Percentiles rank a stretch among this genome's conserved stretches.
phyloP scores from a whole-genome alignment of 2,113 vertebrate genomes.

The Choloepus hoffmanni region DNA sequence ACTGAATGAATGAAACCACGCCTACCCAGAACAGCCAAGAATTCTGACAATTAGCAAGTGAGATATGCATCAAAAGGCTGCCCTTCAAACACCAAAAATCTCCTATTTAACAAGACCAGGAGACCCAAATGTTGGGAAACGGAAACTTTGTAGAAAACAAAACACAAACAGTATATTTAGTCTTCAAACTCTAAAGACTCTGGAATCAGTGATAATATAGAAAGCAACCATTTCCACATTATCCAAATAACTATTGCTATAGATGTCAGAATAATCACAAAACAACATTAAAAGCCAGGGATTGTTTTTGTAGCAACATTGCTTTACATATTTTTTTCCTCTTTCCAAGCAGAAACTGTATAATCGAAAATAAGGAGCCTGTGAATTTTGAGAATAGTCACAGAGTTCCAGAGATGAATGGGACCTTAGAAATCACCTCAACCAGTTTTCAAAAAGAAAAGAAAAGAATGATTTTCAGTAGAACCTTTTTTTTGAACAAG shows the following conservation, averaged over 20 bases:
- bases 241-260: not conserved
- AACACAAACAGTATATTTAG: not conserved
- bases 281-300: conserved; percentile 12
- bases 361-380: not conserved
- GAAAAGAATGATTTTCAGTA: not conserved
- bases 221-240: not conserved
- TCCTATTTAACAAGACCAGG: not conserved
- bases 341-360: not conserved
- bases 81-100: not conserved
- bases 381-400: conserved; percentile 1
- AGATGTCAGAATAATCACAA: conserved; percentile 29
- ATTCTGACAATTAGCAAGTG: not conserved
- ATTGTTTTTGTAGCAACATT: not conserved
- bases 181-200: not conserved
- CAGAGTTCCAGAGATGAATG: not conserved
- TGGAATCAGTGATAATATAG: not conserved
- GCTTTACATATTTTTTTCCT: not conserved
- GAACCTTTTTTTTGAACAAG: not conserved
- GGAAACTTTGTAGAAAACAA: not conserved
- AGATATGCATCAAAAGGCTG: not conserved
- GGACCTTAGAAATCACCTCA: no score
- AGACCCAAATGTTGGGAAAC: not conserved
- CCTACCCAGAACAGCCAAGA: not conserved
- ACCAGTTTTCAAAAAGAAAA: not conserved
- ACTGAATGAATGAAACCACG: not conserved